Conservation (phyloP, 2,113 vertebrate genomes). For the Melierax canorus region DNA sequence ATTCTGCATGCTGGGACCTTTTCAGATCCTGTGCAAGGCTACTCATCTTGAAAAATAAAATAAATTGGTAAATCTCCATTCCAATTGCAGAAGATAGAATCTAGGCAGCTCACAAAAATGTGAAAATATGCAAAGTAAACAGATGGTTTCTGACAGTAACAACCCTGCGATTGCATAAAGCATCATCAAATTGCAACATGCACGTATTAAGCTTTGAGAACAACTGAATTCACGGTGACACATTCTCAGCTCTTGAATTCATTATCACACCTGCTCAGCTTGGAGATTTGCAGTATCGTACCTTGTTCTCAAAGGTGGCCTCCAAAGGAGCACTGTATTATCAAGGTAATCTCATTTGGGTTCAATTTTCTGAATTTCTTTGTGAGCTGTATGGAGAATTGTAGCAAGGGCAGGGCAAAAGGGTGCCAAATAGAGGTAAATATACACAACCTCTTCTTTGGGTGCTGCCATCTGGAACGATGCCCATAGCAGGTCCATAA, state of each 20-base stretch:
- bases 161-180: conserved; percentile 59
- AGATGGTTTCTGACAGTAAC: conserved; percentile 63
- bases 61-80: conserved; percentile 65
- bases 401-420: background rate
- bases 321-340: background rate
- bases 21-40: conserved; percentile 34
- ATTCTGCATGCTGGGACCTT: conserved; percentile 39
- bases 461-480: background rate
- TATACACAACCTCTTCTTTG: background rate
- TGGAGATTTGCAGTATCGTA: background rate
- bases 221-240: conserved; percentile 51
- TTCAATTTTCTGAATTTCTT: conserved; percentile 34
- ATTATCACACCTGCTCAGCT: conserved; percentile 50
- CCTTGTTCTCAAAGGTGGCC: conserved; percentile 23
- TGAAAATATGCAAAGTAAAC: conserved; percentile 62
- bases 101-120: conserved; percentile 40
- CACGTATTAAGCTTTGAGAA: conserved; percentile 46
- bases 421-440: background rate
- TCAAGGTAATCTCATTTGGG: conserved; percentile 48
- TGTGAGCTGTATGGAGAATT: background rate
- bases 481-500: background rate
- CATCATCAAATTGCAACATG: conserved; percentile 66
- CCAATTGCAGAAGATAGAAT: conserved; percentile 42
- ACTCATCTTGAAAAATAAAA: conserved; percentile 58
- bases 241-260: conserved; percentile 53